phyloP scores from a whole-genome alignment of 2,797 vertebrate species.

The Esox lucius region DNA sequence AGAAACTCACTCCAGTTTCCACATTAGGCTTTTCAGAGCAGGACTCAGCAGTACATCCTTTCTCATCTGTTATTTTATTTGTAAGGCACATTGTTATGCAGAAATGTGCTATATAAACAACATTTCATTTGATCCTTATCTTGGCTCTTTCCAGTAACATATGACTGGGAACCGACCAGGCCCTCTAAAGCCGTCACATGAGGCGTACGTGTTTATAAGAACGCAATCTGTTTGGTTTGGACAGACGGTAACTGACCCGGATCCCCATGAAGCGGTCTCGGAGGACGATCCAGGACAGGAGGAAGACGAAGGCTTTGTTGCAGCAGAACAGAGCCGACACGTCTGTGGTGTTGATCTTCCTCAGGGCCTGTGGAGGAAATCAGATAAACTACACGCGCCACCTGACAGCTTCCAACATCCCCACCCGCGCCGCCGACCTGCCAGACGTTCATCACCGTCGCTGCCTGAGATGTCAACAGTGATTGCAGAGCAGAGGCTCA shows the following conservation, averaged over 20 bases:
- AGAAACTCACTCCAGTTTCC: not conserved
- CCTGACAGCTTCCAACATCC: not conserved
- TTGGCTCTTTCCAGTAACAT: no score
- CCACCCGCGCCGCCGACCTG: not conserved
- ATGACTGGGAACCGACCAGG: no score
- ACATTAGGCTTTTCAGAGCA: not conserved
- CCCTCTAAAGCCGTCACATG: no score
- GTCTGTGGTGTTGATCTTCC: slow-evolving; percentile 96
- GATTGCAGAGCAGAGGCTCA: not conserved
- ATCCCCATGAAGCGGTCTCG: slow-evolving; percentile 98
- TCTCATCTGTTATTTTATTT: no score
- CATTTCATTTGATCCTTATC: no score
- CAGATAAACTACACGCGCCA: not conserved
- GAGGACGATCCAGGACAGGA: slow-evolving; percentile 98
- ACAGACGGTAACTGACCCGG: slow-evolving; percentile 82
- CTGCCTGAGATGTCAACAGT: no score
- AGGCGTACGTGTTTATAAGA: no score
- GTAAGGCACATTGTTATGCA: no score
- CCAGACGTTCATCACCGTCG: not conserved
- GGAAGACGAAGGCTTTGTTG: slow-evolving; percentile 98
- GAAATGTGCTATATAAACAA: no score
- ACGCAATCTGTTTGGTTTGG: no score
- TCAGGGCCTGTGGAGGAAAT: slow-evolving; percentile 80
- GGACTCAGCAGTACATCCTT: not conserved
- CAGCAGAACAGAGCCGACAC: slow-evolving; percentile 97